Percentiles rank a stretch among this genome's conserved stretches.
phyloP scores from a whole-genome alignment of 64 coral and sea anemone genomes.

The Trachythela sp. region DNA sequence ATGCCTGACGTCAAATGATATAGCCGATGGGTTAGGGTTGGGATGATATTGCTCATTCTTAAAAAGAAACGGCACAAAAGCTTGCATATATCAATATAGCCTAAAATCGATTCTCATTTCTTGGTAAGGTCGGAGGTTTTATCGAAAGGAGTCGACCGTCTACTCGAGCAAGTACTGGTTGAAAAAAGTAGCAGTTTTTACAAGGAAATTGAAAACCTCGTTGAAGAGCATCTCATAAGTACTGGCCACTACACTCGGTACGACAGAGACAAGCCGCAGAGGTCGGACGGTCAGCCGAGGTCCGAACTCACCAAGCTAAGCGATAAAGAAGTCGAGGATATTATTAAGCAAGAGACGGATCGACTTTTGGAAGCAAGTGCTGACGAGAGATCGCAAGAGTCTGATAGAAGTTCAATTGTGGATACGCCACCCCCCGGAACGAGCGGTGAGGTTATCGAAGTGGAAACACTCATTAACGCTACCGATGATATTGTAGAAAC shows the following conservation, averaged over 20 bases:
- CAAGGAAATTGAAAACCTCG: constrained; percentile 57
- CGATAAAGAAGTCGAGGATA: neutral
- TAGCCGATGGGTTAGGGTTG: too few relatives aligned
- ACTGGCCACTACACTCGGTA: neutral
- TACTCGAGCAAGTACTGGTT: constrained; percentile 75
- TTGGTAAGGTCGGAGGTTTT: constrained; percentile 77
- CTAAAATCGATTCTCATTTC: neutral
- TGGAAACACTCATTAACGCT: neutral
- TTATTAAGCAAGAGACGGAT: neutral
- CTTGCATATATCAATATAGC: too few relatives aligned
- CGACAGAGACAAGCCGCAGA: neutral
- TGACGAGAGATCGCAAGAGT: neutral
- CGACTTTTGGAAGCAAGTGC: neutral
- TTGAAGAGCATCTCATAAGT: neutral
- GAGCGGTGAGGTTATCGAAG: neutral
- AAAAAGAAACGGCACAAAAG: too few relatives aligned
- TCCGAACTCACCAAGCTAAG: neutral
- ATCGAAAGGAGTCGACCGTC: constrained; percentile 70
- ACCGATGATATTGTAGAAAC: neutral
- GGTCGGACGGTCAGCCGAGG: neutral
- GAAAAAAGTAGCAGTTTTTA: constrained; percentile 77
- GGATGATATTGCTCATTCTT: neutral
- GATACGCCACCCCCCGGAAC: neutral
- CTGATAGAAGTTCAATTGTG: neutral
- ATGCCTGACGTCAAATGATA: too few relatives aligned